Evolutionary conservation across 2,888 invertebrate species (phyloP).

Genomic region (Oxystoma pomonae): DNA sequence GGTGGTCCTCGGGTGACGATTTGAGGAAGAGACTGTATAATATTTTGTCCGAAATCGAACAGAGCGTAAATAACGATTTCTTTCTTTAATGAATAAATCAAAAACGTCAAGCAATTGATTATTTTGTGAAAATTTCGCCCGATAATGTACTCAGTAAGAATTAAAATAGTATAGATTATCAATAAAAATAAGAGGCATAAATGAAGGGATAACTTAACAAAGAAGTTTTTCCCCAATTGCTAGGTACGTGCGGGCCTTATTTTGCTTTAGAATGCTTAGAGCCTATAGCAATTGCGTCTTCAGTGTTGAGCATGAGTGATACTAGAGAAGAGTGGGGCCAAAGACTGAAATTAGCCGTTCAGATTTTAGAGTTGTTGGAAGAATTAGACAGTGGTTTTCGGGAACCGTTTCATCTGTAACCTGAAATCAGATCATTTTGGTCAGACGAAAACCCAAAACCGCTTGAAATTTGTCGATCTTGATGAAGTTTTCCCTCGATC

Average conservation of each 20-base stretch:
- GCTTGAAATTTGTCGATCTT: slow-evolving; percentile 59
- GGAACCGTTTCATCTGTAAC: slow-evolving; percentile 63
- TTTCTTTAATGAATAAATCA: slow-evolving; percentile 30
- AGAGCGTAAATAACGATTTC: slow-evolving; percentile 40
- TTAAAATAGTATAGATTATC: no score
- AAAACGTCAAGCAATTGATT: no score
- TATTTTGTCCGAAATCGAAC: slow-evolving; percentile 51
- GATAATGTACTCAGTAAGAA: no score
- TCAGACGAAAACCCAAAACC: slow-evolving; percentile 46
- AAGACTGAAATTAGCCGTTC: slow-evolving; percentile 53
- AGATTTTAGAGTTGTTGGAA: slow-evolving; percentile 59
- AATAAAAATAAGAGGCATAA: no score
- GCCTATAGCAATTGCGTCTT: slow-evolving; percentile 52
- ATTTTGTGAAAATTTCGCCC: no score
- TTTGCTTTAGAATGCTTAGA: slow-evolving; percentile 63
- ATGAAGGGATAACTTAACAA: no score
- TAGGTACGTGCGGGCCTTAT: slow-evolving; percentile 58
- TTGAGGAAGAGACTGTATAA: slow-evolving; percentile 52
- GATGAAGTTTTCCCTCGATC: slow-evolving; percentile 59
- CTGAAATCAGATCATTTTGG: slow-evolving; percentile 66
- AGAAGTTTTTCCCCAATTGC: slow-evolving; percentile 60
- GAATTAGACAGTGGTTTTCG: slow-evolving; percentile 56
- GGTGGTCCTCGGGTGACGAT: slow-evolving; percentile 49
- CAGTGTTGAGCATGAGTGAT: slow-evolving; percentile 52
- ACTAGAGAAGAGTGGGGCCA: slow-evolving; percentile 55